Evolutionary conservation across 2,888 invertebrate species (phyloP).

Genomic region (Drosophila meridiana): DNA sequence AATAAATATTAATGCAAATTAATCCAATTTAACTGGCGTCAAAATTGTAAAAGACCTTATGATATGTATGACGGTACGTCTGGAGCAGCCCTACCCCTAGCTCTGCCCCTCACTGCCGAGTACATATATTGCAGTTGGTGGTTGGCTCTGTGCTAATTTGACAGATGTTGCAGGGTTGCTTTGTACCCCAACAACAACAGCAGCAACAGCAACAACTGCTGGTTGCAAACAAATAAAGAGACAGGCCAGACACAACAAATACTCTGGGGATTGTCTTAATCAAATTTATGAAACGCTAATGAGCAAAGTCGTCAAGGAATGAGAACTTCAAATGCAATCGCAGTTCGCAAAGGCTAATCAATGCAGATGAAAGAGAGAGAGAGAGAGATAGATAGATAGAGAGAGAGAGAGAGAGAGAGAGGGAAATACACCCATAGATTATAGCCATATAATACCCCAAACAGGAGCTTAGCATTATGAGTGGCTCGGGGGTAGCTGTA

Average conservation of each 20-base stretch:
- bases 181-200: constrained; percentile 15
- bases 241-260: constrained; percentile 50
- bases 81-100: neutral
- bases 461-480: constrained; percentile 64
- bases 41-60: constrained; percentile 78
- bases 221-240: constrained; percentile 28
- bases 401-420: neutral
- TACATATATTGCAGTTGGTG: constrained; percentile 10
- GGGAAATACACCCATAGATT: constrained; percentile 25
- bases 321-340: constrained; percentile 48
- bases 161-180: constrained; percentile 69
- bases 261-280: constrained; percentile 76
- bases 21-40: constrained; percentile 77
- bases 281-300: constrained; percentile 78
- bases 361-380: constrained; percentile 32
- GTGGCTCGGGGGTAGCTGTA: constrained; percentile 24
- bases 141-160: constrained; percentile 12
- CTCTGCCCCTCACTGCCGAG: neutral
- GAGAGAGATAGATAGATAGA: constrained; percentile 18
- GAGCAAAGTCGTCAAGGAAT: constrained; percentile 65
- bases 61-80: constrained; percentile 48
- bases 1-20: constrained; percentile 80
- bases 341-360: constrained; percentile 43
- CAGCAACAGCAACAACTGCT: constrained; percentile 12
- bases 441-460: constrained; percentile 72